phyloP scores from a whole-genome alignment of 2,888 invertebrate genomes.

The Nephrotoma flavescens region DNA sequence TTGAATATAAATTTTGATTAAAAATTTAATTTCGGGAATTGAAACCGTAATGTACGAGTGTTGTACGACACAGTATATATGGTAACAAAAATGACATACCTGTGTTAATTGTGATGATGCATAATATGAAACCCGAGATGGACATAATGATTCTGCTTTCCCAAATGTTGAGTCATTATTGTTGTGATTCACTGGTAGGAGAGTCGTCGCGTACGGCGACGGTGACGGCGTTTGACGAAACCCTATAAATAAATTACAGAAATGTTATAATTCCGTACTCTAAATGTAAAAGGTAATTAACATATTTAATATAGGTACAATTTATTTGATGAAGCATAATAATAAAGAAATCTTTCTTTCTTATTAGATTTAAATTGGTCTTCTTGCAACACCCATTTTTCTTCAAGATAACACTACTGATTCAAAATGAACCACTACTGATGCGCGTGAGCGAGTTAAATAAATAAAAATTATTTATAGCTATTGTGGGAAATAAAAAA shows the following conservation, averaged over 20 bases:
- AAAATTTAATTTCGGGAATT: not conserved
- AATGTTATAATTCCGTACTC: not conserved
- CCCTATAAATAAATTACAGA: slow-evolving; percentile 18
- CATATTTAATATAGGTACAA: no score
- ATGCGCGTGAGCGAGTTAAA: no score
- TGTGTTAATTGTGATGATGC: slow-evolving; percentile 66
- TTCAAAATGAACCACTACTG: no score
- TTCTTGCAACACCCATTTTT: no score
- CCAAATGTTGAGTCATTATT: slow-evolving; percentile 36
- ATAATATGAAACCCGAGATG: slow-evolving; percentile 56
- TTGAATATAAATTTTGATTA: not conserved
- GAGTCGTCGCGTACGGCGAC: slow-evolving; percentile 57
- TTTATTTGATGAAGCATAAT: no score
- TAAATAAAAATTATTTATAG: no score
- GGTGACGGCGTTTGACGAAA: slow-evolving; percentile 37
- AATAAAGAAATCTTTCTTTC: no score
- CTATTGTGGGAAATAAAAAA: no score
- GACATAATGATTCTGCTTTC: slow-evolving; percentile 43
- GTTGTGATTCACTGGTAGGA: slow-evolving; percentile 34
- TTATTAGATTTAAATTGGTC: no score
- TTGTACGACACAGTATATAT: not conserved
- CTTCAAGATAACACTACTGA: no score
- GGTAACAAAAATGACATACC: slow-evolving; percentile 21
- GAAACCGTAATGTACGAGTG: not conserved
- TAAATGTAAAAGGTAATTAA: no score